Base-by-base conservation (phyloP, 2,888 invertebrate species). In the Adelognathus sp. region DNA sequence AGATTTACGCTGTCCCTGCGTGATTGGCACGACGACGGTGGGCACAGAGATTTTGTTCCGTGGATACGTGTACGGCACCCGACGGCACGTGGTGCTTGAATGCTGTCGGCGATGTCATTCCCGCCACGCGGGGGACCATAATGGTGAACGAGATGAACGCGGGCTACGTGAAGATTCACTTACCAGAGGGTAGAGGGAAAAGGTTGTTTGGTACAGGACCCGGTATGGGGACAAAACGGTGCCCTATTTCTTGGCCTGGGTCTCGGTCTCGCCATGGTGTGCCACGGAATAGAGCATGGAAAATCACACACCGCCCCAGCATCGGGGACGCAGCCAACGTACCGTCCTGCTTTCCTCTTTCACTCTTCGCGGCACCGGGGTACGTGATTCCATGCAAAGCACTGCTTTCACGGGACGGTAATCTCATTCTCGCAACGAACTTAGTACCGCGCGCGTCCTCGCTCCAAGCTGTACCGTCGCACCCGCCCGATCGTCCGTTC, bases 401-500 rank as follows among this genome's bases (percentile, higher is more conserved):
- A 83, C 85, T 87, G 85, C 87, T 88, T 87, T 88, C 85, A 88
- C 85, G 86, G 84, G 81, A 83, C 86, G 84, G 88, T 88, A 87
- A 88, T 88, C 86, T 88, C 87, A 87, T 88, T 87, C 85, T 86
- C 85, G 63, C 85, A 88, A 87, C 85, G 84, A 88, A 88, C 84
- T 88, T 87, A 88, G 84, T 73, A 69, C 54, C 31, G 60, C 71
- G 60, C 71, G 70, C 75, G 74, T 70, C 66, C 70, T 63, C 33
- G 41, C 79, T 71, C 74, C 64, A n/a, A n/a, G n/a, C n/a, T n/a
- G n/a, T n/a, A n/a, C 60, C 70, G 36, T 27, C 39, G 27, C 41
- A 39, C 50, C 60, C 50, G 24, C 41, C 64, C 36, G 16, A 33
- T 61, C 52, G 33, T 70, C 56, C 36, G 31, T 63, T 72, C 63